Conservation (phyloP, 2,113 vertebrate species). For the Centropus bengalensis region DNA sequence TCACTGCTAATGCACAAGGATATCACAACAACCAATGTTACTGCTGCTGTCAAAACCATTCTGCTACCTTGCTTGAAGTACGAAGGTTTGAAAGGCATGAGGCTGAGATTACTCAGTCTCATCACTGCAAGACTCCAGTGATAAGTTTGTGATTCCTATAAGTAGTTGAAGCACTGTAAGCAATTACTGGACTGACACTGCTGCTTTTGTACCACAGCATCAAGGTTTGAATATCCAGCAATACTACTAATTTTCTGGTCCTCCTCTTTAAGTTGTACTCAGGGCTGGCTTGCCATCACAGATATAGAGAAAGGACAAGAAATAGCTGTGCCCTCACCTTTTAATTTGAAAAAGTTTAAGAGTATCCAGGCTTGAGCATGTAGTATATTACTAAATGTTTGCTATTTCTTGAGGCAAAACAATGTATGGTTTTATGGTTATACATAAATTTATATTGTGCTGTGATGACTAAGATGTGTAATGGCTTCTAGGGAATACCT, state of each 20-base stretch:
- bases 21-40: background rate
- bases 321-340: background rate
- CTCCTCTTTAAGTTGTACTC: background rate
- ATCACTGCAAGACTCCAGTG: background rate
- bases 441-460: background rate
- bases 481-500: background rate
- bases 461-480: background rate
- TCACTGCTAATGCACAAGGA: background rate
- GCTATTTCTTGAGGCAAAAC: background rate
- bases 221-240: background rate
- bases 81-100: background rate
- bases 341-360: background rate
- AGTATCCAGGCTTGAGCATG: background rate
- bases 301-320: fast-evolving
- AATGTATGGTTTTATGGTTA: background rate
- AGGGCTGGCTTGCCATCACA: background rate
- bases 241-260: background rate
- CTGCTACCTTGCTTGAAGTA: background rate
- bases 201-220: background rate
- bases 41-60: background rate
- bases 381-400: background rate
- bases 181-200: background rate
- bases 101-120: background rate
- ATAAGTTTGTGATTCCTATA: background rate
- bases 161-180: background rate